Base-by-base conservation (phyloP, 2,797 vertebrate genomes). In the Coluber constrictor region DNA sequence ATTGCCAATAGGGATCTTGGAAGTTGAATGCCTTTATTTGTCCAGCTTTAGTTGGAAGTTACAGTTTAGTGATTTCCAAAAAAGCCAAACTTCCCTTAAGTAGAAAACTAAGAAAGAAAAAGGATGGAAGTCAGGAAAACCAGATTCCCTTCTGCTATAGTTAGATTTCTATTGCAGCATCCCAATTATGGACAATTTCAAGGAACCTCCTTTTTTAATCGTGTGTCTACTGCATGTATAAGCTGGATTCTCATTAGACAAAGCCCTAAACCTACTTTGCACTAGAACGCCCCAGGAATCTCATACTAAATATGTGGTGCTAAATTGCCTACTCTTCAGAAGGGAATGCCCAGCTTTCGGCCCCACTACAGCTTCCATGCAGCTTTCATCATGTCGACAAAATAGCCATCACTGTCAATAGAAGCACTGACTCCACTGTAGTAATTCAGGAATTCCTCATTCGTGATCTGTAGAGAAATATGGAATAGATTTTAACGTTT, bases 391-490 rank as follows among this genome's bases (percentile, higher is more conserved):
- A 97, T 96, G 15, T 95, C 95, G 70, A 98, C 97, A 18, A 98
- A 98, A 94, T 97, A 97, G 2, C 93, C 97, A 0, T 98, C 98
- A 0, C 94, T 97, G 93, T 98, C 97, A 23, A 98, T 86, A 1
- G 98, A 98, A 86, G 96, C 96, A 0, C 98, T 98, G 91, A 98
- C 96, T 1, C 97, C 97, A 0, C 98, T 97, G 96, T 98, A 98
- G 93, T 98, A 98, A 94, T 98, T 97, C 79, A 97, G 92, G 95
- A 98, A 98, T 93, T 98, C 98, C 0, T 97, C 98, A 90, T 96
- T 92, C 0, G 98, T 98, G 90, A 98, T 97, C 98, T 98, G 92
- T 2, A n/a, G 51, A 27, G 4, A 92, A 51, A 63, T 12, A 11
- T 5, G 9, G 23, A 11, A 20, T 47, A 43, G 25, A 25, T 88